phyloP scores from a whole-genome alignment of 37 sponge, comb jelly and placozoan species.

The Ianthella basta region DNA sequence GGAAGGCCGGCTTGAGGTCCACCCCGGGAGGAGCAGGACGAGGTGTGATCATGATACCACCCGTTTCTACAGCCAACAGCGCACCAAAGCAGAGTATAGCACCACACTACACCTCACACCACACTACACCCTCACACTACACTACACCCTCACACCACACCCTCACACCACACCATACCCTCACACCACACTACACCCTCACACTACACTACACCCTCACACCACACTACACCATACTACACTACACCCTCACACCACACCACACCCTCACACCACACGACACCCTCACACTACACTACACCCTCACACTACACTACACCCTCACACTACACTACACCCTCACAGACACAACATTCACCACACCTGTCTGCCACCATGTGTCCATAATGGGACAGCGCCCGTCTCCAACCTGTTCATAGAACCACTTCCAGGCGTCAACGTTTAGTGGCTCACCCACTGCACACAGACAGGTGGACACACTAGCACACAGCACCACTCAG shows the following conservation, averaged over 20 bases:
- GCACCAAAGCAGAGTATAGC: too few species aligned
- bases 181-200: neutral
- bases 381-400: slow-evolving; percentile 62
- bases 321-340: neutral
- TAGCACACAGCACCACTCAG: neutral
- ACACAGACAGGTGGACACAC: neutral
- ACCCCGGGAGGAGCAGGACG: slow-evolving; percentile 75
- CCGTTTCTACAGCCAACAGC: slow-evolving; percentile 60
- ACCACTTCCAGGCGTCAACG: slow-evolving; percentile 61
- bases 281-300: neutral
- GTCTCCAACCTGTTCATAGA: slow-evolving; percentile 43
- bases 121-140: neutral
- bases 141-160: neutral
- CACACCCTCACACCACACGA: neutral
- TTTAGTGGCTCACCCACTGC: slow-evolving; percentile 62
- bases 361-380: slow-evolving; percentile 82
- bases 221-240: neutral
- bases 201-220: neutral
- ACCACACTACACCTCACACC: too few species aligned
- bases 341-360: neutral
- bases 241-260: neutral
- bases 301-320: neutral
- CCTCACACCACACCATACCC: neutral
- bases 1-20: slow-evolving; percentile 90
- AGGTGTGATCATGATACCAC: slow-evolving; percentile 94